Base-by-base conservation (phyloP, 35 echinoderm and acorn worm species). In the Chiridota heheva region DNA sequence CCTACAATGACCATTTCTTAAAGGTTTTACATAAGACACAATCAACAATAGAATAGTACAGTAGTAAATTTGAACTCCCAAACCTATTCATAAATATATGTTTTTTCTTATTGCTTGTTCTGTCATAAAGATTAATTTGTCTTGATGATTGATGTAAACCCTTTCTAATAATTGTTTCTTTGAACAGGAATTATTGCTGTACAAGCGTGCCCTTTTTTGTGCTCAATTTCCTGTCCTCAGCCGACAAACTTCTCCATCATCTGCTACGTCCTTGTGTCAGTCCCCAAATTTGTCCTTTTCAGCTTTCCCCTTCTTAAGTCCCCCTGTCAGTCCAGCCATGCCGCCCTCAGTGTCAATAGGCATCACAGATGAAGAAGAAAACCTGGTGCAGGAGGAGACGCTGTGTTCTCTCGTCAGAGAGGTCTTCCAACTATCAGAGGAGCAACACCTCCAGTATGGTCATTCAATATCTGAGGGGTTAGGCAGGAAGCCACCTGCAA, bases 161-260 rank as follows among this genome's bases (percentile, higher is more conserved):
- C n/a, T n/a, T n/a, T n/a, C n/a, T n/a, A n/a, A n/a, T n/a, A n/a
- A n/a, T n/a, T n/a, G n/a, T n/a, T n/a, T n/a, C n/a, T n/a, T n/a
- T n/a, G n/a, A n/a, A n/a, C 76, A 97, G 93, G 93, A 97, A 60
- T 68, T 91, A 39, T 72, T 69, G 36, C 77, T 97, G 42, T 97
- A 97, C 72, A 87, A 76, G 49, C 93, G 78, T 58, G 88, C 93
- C 57, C 80, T 97, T 8, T 80, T 97, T 5, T 97, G 93, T 79
- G 83, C 93, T 32, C 88, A 97, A 46, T 97, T 91, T 49, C 93
- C 93, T 0, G 93, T 97, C 32, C 80, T 96, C 5, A 84, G 87
- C 43, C 66, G 80, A 28, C 41, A 72, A 1, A 67, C 76, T 6
- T 10, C 27, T n/a, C 58, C 58, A 7, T 38, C 38, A 22, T 63